Evolutionary conservation across 2,888 invertebrate genomes (phyloP).

Genomic region (Strigamia crassipes): DNA sequence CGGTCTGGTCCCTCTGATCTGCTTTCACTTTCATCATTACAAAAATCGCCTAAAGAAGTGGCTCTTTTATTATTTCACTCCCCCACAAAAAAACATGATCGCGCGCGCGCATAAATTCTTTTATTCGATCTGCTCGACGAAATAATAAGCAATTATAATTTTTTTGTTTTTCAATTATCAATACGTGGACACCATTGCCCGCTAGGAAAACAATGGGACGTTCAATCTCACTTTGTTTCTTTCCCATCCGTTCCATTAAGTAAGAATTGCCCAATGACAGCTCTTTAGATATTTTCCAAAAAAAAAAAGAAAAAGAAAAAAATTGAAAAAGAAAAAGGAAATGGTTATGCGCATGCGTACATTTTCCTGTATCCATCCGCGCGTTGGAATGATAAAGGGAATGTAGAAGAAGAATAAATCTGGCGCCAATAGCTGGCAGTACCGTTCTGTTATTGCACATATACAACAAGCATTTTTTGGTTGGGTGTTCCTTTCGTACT

Average conservation of each 20-base stretch:
- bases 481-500: conserved; percentile 18
- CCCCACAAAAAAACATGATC: background rate
- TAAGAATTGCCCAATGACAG: background rate
- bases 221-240: conserved; percentile 6
- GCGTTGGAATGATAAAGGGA: background rate
- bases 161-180: no score
- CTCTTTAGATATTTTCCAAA: background rate
- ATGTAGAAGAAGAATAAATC: background rate
- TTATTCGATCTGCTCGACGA: background rate
- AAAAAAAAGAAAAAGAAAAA: background rate
- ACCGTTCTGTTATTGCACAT: background rate
- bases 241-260: background rate
- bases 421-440: background rate
- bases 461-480: conserved; percentile 4
- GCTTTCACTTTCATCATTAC: background rate
- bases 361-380: background rate
- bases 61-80: background rate
- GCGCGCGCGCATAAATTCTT: background rate
- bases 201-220: background rate
- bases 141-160: background rate
- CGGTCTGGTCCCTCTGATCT: background rate
- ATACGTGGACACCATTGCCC: background rate
- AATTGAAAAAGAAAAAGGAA: background rate
- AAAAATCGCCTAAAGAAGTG: background rate
- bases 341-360: background rate